Evolutionary conservation across 2,113 vertebrate species (phyloP).

Genomic region (Panthera leo): DNA sequence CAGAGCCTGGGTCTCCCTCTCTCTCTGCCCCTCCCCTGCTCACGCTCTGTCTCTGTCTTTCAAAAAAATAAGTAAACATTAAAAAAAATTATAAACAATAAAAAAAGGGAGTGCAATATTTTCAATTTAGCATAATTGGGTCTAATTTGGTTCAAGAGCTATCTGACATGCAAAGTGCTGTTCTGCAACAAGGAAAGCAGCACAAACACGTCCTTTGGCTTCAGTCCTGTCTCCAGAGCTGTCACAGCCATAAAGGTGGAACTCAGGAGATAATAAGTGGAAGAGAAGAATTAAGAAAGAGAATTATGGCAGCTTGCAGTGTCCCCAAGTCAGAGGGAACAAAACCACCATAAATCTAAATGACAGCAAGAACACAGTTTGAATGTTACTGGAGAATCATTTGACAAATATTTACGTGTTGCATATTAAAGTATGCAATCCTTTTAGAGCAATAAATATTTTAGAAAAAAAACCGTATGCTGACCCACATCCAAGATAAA

Average conservation of each 20-base stretch:
- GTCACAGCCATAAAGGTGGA: not conserved
- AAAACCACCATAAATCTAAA: no score
- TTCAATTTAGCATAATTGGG: not conserved
- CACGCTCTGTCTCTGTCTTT: no score
- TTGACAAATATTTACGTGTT: conserved; percentile 11
- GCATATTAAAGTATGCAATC: not conserved
- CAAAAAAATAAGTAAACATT: no score
- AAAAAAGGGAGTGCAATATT: not conserved
- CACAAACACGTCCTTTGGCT: not conserved
- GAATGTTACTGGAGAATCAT: not conserved
- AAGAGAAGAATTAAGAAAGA: not conserved
- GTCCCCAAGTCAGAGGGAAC: not conserved
- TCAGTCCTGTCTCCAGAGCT: not conserved
- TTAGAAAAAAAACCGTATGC: not conserved
- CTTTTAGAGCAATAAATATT: conserved; percentile 5
- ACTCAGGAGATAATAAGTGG: not conserved
- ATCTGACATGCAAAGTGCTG: not conserved
- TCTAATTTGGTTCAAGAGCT: not conserved
- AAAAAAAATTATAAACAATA: no score
- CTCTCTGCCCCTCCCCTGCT: no score
- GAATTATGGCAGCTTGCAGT: not conserved
- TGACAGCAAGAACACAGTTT: not conserved
- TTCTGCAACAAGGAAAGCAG: not conserved
- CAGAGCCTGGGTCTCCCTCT: no score
- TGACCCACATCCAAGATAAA: not conserved